Conservation (phyloP, 1,140 invertebrate genomes). For the Antheraea mylitta region DNA sequence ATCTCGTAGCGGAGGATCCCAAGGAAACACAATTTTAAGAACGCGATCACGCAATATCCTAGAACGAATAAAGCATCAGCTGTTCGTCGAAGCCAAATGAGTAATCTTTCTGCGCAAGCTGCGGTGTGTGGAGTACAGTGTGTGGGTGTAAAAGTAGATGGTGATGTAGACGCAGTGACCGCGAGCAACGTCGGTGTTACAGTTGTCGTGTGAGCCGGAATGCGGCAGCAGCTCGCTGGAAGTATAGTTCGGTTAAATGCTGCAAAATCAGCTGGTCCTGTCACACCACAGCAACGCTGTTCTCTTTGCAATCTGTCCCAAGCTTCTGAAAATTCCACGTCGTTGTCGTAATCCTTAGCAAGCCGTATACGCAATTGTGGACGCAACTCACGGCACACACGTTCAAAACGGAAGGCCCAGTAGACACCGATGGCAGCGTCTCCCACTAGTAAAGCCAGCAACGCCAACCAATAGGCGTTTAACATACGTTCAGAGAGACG, state of each 20-base stretch:
- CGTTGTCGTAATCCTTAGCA: slow-evolving; percentile 85
- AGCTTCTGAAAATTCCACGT: slow-evolving; percentile 85
- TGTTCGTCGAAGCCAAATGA: slow-evolving; percentile 87
- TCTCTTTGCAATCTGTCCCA: slow-evolving; percentile 91
- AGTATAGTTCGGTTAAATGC: slow-evolving; percentile 63
- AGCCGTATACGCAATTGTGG: slow-evolving; percentile 81
- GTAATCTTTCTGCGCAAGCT: slow-evolving; percentile 86
- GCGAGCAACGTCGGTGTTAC: slow-evolving; percentile 81
- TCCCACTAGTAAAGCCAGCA: slow-evolving; percentile 88
- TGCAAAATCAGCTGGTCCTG: slow-evolving; percentile 83
- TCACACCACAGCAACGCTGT: slow-evolving; percentile 89
- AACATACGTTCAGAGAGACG: slow-evolving; percentile 89
- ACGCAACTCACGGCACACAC: slow-evolving; percentile 85
- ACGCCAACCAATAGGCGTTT: slow-evolving; percentile 91
- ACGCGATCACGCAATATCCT: slow-evolving; percentile 94
- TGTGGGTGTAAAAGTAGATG: slow-evolving; percentile 55
- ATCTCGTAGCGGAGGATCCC: slow-evolving; percentile 92
- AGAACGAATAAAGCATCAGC: slow-evolving; percentile 91
- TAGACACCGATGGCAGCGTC: slow-evolving; percentile 92
- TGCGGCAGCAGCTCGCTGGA: slow-evolving; percentile 79
- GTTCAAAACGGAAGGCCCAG: slow-evolving; percentile 91
- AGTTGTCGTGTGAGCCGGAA: slow-evolving; percentile 62
- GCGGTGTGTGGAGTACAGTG: slow-evolving; percentile 66
- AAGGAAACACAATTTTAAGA: slow-evolving; percentile 93
- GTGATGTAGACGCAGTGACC: slow-evolving; percentile 83